A percentile compares a stretch with the other conserved stretches of the same genome.
These are phyloP conservation scores for Standfussiana lucernea DNA, from an alignment of 2,888 invertebrate species.

Conservation along the genomic window DNA sequence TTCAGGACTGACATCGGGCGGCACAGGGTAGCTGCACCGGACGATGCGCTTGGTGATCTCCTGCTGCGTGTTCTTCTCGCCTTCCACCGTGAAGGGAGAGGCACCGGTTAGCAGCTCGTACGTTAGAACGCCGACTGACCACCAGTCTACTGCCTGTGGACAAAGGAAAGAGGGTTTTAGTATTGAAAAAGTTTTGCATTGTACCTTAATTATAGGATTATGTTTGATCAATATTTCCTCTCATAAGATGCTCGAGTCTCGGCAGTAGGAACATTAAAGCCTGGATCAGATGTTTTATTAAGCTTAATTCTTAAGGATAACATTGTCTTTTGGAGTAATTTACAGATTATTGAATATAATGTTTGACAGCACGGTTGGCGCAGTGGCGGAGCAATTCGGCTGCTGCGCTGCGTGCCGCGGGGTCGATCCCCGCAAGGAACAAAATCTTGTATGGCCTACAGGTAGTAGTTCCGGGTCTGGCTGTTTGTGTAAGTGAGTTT, in stretches of 20 bases:
- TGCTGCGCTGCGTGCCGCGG: no score
- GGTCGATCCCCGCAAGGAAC: no score
- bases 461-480: no score
- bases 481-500: no score
- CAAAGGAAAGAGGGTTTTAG: conserved; percentile 63
- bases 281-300: background rate
- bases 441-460: no score
- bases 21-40: conserved; percentile 97
- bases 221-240: background rate
- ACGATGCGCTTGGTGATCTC: conserved; percentile 98
- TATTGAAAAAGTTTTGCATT: background rate
- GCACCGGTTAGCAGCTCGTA: conserved; percentile 99
- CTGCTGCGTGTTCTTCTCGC: conserved; percentile 97
- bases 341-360: no score
- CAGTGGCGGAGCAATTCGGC: no score
- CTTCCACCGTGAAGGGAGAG: conserved; percentile 99
- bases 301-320: background rate
- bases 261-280: background rate
- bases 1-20: conserved; percentile 93
- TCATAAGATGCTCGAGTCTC: background rate
- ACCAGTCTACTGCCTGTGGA: conserved; percentile 98
- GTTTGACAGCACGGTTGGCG: no score
- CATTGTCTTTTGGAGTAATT: background rate
- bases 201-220: no score
- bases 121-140: conserved; percentile 99